Conservation (phyloP, 2,113 vertebrate species). For the Oncorhynchus nerka region DNA sequence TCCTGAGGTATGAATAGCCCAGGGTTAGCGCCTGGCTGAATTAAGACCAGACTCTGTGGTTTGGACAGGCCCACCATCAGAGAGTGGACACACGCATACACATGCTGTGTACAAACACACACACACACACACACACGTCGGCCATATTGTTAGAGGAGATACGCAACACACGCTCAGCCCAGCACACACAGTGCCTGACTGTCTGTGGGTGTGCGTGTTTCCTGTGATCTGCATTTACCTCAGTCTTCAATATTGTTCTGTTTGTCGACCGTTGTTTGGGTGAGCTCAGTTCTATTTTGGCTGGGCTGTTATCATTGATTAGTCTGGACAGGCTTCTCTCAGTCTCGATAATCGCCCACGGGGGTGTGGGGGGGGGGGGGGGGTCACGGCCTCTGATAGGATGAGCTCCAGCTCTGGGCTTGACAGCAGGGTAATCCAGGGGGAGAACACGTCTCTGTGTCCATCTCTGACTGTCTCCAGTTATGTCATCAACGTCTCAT, state of each 20-base stretch:
- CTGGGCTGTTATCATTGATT: slow-evolving; percentile 1
- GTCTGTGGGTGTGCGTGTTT: neutral
- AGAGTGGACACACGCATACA: neutral
- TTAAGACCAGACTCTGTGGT: slow-evolving; percentile 8
- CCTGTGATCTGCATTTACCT: neutral
- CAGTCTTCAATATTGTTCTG: neutral
- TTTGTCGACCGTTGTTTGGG: neutral
- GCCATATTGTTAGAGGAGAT: too few relatives aligned
- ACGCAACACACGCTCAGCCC: neutral
- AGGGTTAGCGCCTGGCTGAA: neutral
- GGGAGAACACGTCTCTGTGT: neutral
- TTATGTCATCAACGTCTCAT: neutral
- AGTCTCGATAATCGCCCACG: neutral
- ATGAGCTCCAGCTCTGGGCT: neutral
- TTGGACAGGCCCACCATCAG: neutral
- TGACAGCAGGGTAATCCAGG: neutral
- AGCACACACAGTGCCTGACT: neutral
- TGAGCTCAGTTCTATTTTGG: slow-evolving; percentile 7
- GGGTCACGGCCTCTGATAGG: neutral
- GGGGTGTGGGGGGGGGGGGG: neutral
- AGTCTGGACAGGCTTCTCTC: neutral
- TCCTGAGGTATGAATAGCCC: neutral
- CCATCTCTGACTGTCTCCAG: neutral
- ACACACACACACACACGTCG: neutral
- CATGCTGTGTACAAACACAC: neutral